Conservation (phyloP, 2,888 invertebrate genomes). For the Vandiemenella viatica region DNA sequence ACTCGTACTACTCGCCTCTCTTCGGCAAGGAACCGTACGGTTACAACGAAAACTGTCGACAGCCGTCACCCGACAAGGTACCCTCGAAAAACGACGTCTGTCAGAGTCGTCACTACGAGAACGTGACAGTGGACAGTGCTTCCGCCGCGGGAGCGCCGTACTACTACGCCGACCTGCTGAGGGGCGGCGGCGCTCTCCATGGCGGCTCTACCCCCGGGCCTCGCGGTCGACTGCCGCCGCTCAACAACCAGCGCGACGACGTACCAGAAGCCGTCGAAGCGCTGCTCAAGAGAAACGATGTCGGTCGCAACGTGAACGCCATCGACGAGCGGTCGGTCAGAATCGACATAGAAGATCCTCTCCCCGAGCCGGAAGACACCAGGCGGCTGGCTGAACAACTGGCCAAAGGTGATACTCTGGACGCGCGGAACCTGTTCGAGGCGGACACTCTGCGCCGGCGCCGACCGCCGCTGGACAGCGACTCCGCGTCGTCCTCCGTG, state of each 20-base stretch:
- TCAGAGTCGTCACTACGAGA: conserved; percentile 21
- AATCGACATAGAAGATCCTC: no score
- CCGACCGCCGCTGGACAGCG: conserved; percentile 19
- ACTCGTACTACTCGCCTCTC: conserved; percentile 2
- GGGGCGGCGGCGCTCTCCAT: not conserved
- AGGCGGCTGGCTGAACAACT: conserved; percentile 27
- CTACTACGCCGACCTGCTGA: conserved; percentile 63
- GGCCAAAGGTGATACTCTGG: conserved; percentile 33
- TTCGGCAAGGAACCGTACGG: no score
- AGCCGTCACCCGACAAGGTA: no score
- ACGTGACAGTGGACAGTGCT: conserved; percentile 14
- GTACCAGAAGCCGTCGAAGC: conserved; percentile 13
- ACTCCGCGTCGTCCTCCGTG: conserved; percentile 13
- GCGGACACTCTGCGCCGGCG: conserved; percentile 44
- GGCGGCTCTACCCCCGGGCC: conserved; percentile 10
- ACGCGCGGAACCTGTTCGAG: conserved; percentile 57
- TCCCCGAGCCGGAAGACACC: conserved; percentile 20
- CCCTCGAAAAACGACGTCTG: no score
- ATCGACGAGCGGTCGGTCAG: conserved; percentile 34
- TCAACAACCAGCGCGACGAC: conserved; percentile 61
- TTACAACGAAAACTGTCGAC: no score
- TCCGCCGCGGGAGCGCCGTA: conserved; percentile 47
- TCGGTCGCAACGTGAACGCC: conserved; percentile 57
- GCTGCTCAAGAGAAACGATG: conserved; percentile 39
- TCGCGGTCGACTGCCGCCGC: conserved; percentile 17